phyloP scores from a whole-genome alignment of 1,140 invertebrate genomes.

The Pollicipes pollicipes region DNA sequence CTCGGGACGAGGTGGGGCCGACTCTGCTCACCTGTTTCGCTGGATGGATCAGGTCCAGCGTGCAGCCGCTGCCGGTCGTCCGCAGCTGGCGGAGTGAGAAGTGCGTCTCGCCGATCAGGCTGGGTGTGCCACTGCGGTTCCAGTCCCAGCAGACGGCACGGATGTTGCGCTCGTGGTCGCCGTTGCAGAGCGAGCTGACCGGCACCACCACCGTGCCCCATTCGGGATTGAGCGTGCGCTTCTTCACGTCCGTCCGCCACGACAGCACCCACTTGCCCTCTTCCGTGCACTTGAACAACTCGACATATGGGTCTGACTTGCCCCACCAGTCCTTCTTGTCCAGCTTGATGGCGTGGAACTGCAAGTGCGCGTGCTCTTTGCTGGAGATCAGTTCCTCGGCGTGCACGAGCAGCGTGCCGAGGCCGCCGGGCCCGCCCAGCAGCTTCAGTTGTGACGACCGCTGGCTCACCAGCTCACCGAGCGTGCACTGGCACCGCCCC shows the following conservation, averaged over 20 bases:
- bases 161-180: conserved; percentile 37
- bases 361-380: conserved; percentile 35
- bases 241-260: conserved; percentile 35
- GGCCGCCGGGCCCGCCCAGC: conserved; percentile 16
- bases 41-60: conserved; percentile 19
- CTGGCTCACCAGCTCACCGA: conserved; percentile 33
- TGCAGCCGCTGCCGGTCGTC: conserved; percentile 7
- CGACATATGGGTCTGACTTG: conserved; percentile 38
- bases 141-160: conserved; percentile 28
- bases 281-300: conserved; percentile 31
- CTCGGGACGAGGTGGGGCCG: no score
- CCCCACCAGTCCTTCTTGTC: conserved; percentile 34
- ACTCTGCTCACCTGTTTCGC: conserved; percentile 20
- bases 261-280: conserved; percentile 29
- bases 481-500: conserved; percentile 32
- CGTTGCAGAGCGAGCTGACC: conserved; percentile 37
- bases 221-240: conserved; percentile 35
- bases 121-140: conserved; percentile 21
- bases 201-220: conserved; percentile 38
- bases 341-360: conserved; percentile 26
- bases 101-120: conserved; percentile 19
- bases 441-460: conserved; percentile 24
- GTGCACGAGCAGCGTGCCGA: conserved; percentile 30
- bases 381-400: conserved; percentile 35
- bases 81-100: conserved; percentile 19